Conservation (phyloP, 2,888 invertebrate species). For the Buathra laborator region DNA sequence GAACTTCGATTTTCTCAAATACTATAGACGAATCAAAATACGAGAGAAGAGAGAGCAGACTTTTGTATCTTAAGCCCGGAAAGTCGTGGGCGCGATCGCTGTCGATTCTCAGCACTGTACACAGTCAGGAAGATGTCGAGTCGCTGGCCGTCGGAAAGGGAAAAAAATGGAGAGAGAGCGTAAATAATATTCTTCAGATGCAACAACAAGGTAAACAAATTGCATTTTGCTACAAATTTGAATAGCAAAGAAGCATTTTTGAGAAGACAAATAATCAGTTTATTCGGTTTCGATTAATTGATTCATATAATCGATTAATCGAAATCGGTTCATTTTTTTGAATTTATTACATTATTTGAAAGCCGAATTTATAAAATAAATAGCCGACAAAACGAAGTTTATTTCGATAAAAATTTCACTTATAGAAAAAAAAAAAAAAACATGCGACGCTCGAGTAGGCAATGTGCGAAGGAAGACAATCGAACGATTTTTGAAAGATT, state of each 20-base stretch:
- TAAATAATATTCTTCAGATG: conserved; percentile 86
- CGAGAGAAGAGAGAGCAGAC: conserved; percentile 46
- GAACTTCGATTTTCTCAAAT: neutral
- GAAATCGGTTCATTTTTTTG: no score
- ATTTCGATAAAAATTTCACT: neutral
- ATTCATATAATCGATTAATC: no score
- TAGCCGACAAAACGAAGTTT: no score
- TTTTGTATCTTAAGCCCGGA: conserved; percentile 87
- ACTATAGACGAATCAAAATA: conserved; percentile 10
- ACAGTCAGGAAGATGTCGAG: conserved; percentile 85
- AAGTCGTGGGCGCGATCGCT: conserved; percentile 90
- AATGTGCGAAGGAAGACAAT: conserved; percentile 73
- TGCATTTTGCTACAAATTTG: conserved; percentile 6
- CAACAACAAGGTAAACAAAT: conserved; percentile 85
- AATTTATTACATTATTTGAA: no score
- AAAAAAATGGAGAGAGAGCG: conserved; percentile 87
- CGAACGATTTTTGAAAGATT: conserved; percentile 57
- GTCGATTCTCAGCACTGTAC: conserved; percentile 86
- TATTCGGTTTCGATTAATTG: no score
- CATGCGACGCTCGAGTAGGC: conserved; percentile 76
- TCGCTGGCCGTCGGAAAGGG: conserved; percentile 85
- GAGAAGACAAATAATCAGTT: no score
- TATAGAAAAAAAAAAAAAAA: conserved; percentile 5
- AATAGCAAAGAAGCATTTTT: no score
- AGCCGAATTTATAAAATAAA: no score